These are phyloP conservation scores for Invenusta paracnida DNA, from an alignment of 2,888 invertebrate genomes.

Conservation along the genomic window DNA sequence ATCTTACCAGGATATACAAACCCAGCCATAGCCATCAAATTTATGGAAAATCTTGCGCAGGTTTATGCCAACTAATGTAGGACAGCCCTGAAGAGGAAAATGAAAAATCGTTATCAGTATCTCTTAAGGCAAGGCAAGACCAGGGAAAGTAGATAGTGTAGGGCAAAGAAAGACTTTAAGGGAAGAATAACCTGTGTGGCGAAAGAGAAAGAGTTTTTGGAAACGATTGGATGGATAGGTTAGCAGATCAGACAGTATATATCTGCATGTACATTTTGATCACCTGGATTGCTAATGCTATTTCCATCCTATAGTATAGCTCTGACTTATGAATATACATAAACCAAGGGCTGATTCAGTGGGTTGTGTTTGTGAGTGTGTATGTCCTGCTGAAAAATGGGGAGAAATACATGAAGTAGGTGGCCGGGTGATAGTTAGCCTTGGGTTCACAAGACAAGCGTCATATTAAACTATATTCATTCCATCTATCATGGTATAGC, in stretches of 20 bases:
- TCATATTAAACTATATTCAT: no score
- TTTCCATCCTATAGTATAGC: constrained; percentile 1
- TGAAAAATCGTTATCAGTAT: constrained; percentile 27
- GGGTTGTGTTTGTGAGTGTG: no score
- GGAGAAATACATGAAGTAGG: background rate
- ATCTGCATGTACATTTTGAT: background rate
- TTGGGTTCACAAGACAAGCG: no score
- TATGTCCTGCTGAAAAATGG: background rate
- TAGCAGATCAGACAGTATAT: background rate
- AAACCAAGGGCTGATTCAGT: no score
- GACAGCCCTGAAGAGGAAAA: constrained; percentile 27
- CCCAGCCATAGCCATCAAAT: background rate
- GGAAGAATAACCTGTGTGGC: background rate
- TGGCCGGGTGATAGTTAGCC: background rate
- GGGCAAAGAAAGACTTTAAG: background rate
- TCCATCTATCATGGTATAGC: no score
- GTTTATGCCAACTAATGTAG: background rate
- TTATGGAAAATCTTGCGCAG: constrained; percentile 17
- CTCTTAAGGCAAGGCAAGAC: no score
- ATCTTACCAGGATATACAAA: constrained; percentile 23
- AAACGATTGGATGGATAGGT: background rate
- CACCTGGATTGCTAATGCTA: constrained; percentile 1
- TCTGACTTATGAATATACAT: no score
- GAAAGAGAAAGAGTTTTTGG: background rate
- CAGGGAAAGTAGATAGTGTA: no score